Evolutionary conservation across 2,113 vertebrate genomes (phyloP), one percentile per base, ranked within the genome.

Genomic region (Cryptotis parvus): DNA sequence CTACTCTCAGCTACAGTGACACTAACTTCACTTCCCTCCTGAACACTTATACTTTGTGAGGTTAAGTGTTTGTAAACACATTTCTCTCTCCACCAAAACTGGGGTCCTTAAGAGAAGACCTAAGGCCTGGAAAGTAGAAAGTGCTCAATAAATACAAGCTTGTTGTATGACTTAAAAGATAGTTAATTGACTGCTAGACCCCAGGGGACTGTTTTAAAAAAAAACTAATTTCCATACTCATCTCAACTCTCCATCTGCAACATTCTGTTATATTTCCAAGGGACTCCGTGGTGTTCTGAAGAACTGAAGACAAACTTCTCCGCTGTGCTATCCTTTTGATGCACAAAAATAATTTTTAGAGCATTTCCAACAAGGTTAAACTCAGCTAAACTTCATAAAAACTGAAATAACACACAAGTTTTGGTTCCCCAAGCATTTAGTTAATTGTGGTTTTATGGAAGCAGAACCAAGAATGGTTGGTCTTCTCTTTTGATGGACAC

Each of bases 361-460:
- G 91, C 39, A 3, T 80, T 90, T 88, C 86, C 68, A 91, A 72
- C 39, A 55, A 69, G 12, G 31, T 79, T 79, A 82, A 95, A 92
- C 87, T 66, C 92, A 89, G 83, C 85, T 94, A 83, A 91, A 91
- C 20, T 70, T 93, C 24, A 91, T 24, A 20, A 89, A 94, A 84
- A 68, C n/a, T 65, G 43, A 87, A 96, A 61, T 70, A 29, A 93
- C 92, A 79, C 26, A 31, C 31, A 88, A 83, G 70, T 55, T 37
- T 41, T 92, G 58, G 31, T 78, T 91, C 84, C 43, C n/a, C 6
- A 78, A 74, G 18, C 24, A 74, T 87, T 81, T 41, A 85, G 22
- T 74, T 66, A 66, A 63, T 79, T 82, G 3, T 7, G 22, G 65
- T 78, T 90, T 94, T 43, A 41, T 6, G 9, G 72, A 73, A 43